Evolutionary conservation across 2,113 vertebrate species (phyloP).

Genomic region (Lonchura striata): DNA sequence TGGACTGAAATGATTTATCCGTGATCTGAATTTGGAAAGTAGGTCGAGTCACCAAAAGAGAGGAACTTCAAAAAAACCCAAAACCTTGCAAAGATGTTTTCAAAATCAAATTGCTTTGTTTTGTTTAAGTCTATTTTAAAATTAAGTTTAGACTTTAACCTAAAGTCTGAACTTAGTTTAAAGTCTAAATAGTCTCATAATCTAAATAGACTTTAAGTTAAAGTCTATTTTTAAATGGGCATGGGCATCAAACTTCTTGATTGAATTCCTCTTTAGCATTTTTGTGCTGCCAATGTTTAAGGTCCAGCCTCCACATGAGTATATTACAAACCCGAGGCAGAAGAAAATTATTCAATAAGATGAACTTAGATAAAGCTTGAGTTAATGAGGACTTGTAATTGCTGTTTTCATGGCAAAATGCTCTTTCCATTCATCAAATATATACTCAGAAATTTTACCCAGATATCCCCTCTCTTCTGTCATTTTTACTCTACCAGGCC

Average conservation of each 20-base stretch:
- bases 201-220: background rate
- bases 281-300: background rate
- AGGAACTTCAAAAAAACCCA: background rate
- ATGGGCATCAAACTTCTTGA: background rate
- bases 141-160: background rate
- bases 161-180: too few relatives aligned
- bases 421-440: background rate
- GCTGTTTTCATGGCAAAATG: background rate
- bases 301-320: background rate
- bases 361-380: background rate
- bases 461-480: background rate
- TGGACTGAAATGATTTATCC: background rate
- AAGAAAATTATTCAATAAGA: background rate
- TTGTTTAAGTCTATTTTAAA: background rate
- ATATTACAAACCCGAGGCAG: background rate
- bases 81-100: background rate
- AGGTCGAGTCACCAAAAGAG: background rate
- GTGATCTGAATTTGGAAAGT: background rate
- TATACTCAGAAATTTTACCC: slow-evolving; percentile 17
- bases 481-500: slow-evolving; percentile 18
- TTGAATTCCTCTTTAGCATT: background rate
- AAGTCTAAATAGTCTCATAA: background rate
- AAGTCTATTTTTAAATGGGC: background rate
- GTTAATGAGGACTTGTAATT: background rate
- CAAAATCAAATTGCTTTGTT: background rate